Evolutionary conservation across 2,113 vertebrate species (phyloP), one percentile per base, ranked within the genome.

Genomic region (Sceloporus tristichus): DNA sequence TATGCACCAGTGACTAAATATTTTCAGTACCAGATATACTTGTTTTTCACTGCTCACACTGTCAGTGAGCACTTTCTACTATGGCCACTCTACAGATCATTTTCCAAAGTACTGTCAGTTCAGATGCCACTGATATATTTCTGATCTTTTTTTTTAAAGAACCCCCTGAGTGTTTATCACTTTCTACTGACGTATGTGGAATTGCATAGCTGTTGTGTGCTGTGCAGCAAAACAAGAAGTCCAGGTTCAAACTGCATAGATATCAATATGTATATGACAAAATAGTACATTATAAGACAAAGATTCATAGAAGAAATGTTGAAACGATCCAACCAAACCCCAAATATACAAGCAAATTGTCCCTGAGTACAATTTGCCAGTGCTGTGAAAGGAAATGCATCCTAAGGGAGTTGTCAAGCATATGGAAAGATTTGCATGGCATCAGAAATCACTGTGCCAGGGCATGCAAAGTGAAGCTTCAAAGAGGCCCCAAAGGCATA

Each of bases 391-490:
- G 62, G 74, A 70, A 84, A 88, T 9, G 21, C 81, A 65, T 73
- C 62, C 81, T 19, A 68, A 78, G 81, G 68, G 74, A 88, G 62
- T 74, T 88, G 87, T 88, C 87, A 84, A 88, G 75, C 87, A 88
- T 88, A 84, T 88, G 87, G 62, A 88, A 88, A 88, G 74, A 84
- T 77, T 88, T 88, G 87, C 81, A 84, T 84, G 87, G 87, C 48
- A 88, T 84, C 74, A 68, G 81, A 84, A 83, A 84, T 84, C 10
- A 77, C 74, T 88, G 81, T 88, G 87, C 80, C 87, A 88, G 81
- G 70, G 74, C 87, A 88, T 88, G 81, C 87, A 88, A 88, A 88
- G 80, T 40, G 74, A 88, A 68, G 87, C 87, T 88, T 88, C 34
- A 40, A 34, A 88, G 81, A 88, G 81, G 48, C 74, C 87, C 74